phyloP scores from a whole-genome alignment of 2,888 invertebrate genomes.

The Heliconius erato region DNA sequence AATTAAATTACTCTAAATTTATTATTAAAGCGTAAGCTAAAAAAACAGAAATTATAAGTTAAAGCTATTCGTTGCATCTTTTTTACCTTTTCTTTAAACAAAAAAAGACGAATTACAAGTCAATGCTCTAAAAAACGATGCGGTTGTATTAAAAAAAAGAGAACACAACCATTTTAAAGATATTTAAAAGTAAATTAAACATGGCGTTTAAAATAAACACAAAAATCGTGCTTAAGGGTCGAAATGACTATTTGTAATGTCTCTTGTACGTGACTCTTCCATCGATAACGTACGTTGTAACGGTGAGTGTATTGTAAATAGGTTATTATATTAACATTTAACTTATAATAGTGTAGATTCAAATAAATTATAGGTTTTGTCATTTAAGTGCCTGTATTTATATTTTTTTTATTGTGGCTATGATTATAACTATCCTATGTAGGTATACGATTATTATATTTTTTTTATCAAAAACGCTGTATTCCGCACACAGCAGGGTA shows the following conservation, averaged over 20 bases:
- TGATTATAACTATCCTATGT: no score
- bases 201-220: slow-evolving; percentile 60
- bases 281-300: neutral
- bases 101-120: neutral
- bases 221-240: slow-evolving; percentile 71
- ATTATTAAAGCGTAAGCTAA: no score
- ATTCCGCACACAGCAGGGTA: no score
- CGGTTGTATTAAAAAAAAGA: slow-evolving; percentile 7
- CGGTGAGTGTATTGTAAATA: slow-evolving; percentile 31
- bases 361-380: neutral
- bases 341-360: slow-evolving; percentile 3
- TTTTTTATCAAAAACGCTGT: no score
- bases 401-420: neutral
- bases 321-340: slow-evolving; percentile 28
- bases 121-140: slow-evolving; percentile 11
- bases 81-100: neutral
- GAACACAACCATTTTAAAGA: slow-evolving; percentile 59
- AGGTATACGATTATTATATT: no score
- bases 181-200: slow-evolving; percentile 76
- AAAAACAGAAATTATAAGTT: no score
- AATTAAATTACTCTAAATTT: no score
- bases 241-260: slow-evolving; percentile 63
- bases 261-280: slow-evolving; percentile 67
- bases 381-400: neutral
- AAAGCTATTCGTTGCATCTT: no score